These are phyloP conservation scores for Psix sp. DNA, from an alignment of 1,140 invertebrate species.

Conservation along the genomic window DNA sequence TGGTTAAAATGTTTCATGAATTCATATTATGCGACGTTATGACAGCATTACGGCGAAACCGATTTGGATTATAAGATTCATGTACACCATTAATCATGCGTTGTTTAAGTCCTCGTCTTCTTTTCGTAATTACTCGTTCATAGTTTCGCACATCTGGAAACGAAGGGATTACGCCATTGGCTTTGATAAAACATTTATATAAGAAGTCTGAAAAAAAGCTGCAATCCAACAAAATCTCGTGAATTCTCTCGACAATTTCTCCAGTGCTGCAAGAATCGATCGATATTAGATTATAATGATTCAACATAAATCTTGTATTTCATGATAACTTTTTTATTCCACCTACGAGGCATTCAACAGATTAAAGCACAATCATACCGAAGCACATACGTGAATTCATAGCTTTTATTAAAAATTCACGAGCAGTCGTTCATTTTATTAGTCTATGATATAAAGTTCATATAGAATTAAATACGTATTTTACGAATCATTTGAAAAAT, in stretches of 20 bases:
- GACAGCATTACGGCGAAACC: constrained; percentile 10
- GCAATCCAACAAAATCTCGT: constrained; percentile 49
- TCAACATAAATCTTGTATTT: constrained; percentile 46
- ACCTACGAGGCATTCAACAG: constrained; percentile 25
- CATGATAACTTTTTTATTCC: constrained; percentile 31
- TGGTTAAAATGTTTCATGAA: constrained; percentile 22
- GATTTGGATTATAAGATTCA: constrained; percentile 29
- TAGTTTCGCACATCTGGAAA: constrained; percentile 60
- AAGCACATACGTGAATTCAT: no score
- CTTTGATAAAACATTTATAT: constrained; percentile 59
- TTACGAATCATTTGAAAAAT: no score
- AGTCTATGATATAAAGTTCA: no score
- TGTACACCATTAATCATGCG: constrained; percentile 34
- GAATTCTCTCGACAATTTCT: constrained; percentile 54
- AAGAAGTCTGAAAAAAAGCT: constrained; percentile 40
- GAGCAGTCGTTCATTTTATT: no score
- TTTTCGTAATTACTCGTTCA: constrained; percentile 62
- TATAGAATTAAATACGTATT: no score
- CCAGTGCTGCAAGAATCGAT: constrained; percentile 27
- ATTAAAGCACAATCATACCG: no score
- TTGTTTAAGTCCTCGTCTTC: constrained; percentile 45
- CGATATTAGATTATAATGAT: constrained; percentile 54
- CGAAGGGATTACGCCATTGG: constrained; percentile 57
- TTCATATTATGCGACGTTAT: constrained; percentile 12
- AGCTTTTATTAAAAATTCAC: no score